phyloP scores from a whole-genome alignment of 2,797 vertebrate genomes.

The Zalophus californianus region DNA sequence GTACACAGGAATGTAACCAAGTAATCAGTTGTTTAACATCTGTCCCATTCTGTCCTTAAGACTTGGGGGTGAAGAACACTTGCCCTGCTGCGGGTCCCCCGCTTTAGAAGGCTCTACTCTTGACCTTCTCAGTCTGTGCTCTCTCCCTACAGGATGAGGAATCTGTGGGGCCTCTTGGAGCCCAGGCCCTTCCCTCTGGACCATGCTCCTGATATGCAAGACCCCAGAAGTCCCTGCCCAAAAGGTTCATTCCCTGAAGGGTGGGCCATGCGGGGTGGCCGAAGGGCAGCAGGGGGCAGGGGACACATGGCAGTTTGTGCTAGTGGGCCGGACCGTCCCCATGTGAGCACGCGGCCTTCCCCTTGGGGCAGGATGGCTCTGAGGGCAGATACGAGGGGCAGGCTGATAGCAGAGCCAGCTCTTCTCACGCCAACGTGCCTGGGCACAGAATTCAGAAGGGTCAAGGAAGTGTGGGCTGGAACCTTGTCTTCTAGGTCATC shows the following conservation, averaged over 20 bases:
- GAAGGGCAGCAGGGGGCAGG: not conserved
- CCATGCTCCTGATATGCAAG: not conserved
- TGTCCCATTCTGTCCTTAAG: not conserved
- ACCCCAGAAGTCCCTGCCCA: not conserved
- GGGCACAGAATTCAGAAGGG: not conserved
- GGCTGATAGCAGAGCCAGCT: not conserved
- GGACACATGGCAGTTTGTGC: too few relatives aligned
- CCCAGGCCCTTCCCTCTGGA: not conserved
- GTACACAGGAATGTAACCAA: not conserved
- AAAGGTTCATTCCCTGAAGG: not conserved
- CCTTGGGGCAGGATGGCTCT: not conserved
- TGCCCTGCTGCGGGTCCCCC: not conserved
- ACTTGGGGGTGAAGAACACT: not conserved
- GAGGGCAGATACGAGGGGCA: not conserved
- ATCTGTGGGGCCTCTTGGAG: not conserved
- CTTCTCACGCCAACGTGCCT: not conserved
- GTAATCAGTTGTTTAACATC: too few relatives aligned
- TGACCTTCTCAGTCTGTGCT: not conserved
- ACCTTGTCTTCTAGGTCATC: not conserved
- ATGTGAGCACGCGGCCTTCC: accelerated
- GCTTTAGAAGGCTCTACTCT: not conserved
- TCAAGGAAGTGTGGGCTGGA: not conserved
- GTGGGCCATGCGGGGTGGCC: too few relatives aligned
- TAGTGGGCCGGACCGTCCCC: not conserved
- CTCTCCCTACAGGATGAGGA: not conserved